Evolutionary conservation across 2,113 vertebrate genomes (phyloP), one percentile per base, ranked within the genome.

Genomic region (Catharus fuscescens): DNA sequence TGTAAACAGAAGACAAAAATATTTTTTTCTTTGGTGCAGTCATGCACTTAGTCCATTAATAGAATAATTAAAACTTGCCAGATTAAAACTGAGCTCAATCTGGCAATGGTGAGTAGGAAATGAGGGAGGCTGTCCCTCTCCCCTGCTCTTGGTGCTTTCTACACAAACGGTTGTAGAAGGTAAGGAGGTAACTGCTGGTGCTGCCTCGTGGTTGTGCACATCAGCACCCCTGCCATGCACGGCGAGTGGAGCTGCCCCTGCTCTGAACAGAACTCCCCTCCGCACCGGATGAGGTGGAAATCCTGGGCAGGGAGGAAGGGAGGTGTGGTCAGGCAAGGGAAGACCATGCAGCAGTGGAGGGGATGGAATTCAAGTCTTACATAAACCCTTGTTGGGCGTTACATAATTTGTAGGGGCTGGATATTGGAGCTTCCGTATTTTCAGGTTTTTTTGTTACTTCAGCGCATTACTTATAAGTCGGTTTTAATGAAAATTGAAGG

Each of bases 71-170:
- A 54, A 76, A 24, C 61, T 2, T 53, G 62, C 16, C 14, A 9
- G 5, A 19, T 76, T 44, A 60, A 72, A 77, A 36, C 15, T 2
- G 4, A 34, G 18, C 84, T 80, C 40, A 32, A 18, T 57, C 31
- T 93, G 66, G n/a, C 38, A 14, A 5, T 38, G 29, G 18, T 77
- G 62, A 54, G 29, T 10, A 42, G 50, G 32, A 28, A 32, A 47
- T 36, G 26, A 79, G 21, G 25, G 23, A 42, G 18, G 10, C n/a
- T 77, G 44, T 25, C 9, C 15, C 13, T 56, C 3, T 53, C 28
- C n/a, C n/a, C 0, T 31, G 34, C 70, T 66, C 23, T 52, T 0
- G 0, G 20, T 34, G 1, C 3, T 42, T 53, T 88, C n/a, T 62
- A 2, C 3, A 0, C 5, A 21, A 6, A 50, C 25, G 25, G 32